Evolutionary conservation across 2,113 vertebrate genomes (phyloP).

Genomic region (Gnathonemus longibarbis): DNA sequence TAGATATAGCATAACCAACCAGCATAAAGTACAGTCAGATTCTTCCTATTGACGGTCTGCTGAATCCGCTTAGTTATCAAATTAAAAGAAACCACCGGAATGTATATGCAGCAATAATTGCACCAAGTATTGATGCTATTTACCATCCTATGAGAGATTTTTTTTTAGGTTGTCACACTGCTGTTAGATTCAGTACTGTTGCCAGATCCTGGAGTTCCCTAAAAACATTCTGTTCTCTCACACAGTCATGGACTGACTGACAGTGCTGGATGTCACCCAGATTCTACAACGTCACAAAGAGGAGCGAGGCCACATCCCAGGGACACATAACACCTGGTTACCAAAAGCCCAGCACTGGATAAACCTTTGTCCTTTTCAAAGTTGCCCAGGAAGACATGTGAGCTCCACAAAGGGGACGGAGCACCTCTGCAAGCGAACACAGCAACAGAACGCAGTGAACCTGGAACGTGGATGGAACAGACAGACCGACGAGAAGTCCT

Average conservation of each 20-base stretch:
- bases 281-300: not conserved
- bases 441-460: not conserved
- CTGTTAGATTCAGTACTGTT: not conserved
- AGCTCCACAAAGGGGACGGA: not conserved
- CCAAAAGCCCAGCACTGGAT: not conserved
- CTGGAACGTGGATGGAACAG: not conserved
- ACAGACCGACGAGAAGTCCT: not conserved
- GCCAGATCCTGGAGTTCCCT: not conserved
- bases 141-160: not conserved
- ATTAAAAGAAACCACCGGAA: not conserved
- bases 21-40: not conserved
- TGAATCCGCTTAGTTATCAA: not conserved
- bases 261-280: not conserved
- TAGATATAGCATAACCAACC: not conserved
- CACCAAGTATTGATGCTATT: not conserved
- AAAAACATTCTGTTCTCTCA: not conserved
- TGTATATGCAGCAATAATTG: not conserved
- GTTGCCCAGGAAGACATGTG: not conserved
- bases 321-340: not conserved
- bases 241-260: not conserved
- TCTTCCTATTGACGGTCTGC: not conserved
- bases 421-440: not conserved
- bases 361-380: not conserved
- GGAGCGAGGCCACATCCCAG: not conserved
- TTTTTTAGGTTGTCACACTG: not conserved